A percentile compares a stretch with the other conserved stretches of the same genome.
Conservation (phyloP, 2,888 invertebrate genomes). For the Eulithis testata region DNA sequence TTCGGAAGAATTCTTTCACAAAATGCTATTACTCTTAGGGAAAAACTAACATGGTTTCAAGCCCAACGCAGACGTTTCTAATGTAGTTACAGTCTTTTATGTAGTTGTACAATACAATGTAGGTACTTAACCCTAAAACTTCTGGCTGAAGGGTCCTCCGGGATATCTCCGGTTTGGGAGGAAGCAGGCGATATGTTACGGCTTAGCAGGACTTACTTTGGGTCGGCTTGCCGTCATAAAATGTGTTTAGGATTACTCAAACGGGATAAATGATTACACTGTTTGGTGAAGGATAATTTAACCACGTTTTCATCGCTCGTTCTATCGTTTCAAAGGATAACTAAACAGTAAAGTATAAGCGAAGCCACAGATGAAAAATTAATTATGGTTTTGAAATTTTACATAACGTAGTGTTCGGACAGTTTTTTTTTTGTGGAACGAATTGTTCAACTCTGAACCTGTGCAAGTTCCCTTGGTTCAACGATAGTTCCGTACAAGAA, state of each 20-base stretch:
- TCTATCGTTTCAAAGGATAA: no score
- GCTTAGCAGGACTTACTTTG: slow-evolving; percentile 33
- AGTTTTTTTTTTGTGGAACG: no score
- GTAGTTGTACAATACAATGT: slow-evolving; percentile 1
- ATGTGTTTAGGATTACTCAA: slow-evolving; percentile 10
- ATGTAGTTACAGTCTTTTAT: slow-evolving; percentile 3
- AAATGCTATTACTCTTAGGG: no score
- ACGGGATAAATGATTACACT: slow-evolving; percentile 1
- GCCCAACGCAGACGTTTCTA: not conserved
- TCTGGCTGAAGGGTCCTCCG: slow-evolving; percentile 40
- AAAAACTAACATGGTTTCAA: no score
- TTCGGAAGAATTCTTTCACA: no score
- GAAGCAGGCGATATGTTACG: slow-evolving; percentile 25
- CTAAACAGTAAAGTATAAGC: no score
- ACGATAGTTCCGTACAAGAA: no score
- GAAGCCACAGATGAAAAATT: no score
- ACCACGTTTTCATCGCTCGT: not conserved
- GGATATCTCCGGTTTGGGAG: slow-evolving; percentile 44
- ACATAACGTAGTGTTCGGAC: no score
- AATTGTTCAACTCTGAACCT: no score
- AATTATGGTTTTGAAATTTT: no score
- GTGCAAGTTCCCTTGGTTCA: no score
- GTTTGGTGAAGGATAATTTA: not conserved
- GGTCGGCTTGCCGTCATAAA: slow-evolving; percentile 3
- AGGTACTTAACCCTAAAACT: slow-evolving; percentile 44